Conservation (phyloP, 30 jellyfish, hydroid and myxozoan genomes). For the Hydra vulgaris region DNA sequence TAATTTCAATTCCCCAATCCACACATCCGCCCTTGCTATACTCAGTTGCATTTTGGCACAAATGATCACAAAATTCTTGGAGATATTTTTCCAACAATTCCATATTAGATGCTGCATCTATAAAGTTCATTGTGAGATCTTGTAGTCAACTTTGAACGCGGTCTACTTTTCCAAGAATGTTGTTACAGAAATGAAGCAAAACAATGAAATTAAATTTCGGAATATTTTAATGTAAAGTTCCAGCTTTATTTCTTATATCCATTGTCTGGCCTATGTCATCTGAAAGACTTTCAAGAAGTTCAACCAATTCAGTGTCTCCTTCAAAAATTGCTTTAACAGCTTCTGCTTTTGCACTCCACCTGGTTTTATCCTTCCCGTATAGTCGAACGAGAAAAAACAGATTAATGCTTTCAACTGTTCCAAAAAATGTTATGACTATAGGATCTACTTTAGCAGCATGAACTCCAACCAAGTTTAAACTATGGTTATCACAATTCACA, state of each 20-base stretch:
- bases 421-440: neutral
- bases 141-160: neutral
- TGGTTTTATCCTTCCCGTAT: neutral
- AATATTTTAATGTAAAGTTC: neutral
- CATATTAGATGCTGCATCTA: neutral
- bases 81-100: neutral
- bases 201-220: neutral
- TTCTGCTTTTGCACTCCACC: neutral
- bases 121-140: neutral
- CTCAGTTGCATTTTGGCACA: neutral
- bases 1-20: neutral
- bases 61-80: neutral
- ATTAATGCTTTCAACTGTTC: neutral
- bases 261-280: neutral
- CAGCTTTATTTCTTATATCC: neutral
- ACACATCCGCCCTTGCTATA: neutral
- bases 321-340: neutral
- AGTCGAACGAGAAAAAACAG: neutral
- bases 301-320: neutral
- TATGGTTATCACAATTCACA: neutral
- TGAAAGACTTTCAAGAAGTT: neutral
- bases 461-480: neutral
- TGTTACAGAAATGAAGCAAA: neutral
- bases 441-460: neutral
- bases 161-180: neutral